These are phyloP conservation scores for Galerucella calmariensis DNA, from an alignment of 2,888 invertebrate genomes.

Conservation along the genomic window DNA sequence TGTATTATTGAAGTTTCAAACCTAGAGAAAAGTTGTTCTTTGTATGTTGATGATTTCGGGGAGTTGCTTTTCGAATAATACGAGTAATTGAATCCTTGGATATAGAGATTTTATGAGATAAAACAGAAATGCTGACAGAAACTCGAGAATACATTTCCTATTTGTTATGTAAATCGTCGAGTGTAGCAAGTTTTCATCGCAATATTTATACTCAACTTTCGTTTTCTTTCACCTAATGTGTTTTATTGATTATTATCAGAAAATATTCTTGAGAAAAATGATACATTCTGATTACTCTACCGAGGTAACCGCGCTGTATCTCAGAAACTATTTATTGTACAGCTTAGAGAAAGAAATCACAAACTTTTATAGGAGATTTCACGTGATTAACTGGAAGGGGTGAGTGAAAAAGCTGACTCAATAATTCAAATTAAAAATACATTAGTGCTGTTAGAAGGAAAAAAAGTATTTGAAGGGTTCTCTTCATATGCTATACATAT, in stretches of 20 bases:
- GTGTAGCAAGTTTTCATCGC: neutral
- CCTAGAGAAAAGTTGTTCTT: conserved; percentile 23
- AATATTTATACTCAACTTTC: neutral
- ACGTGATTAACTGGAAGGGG: too few species aligned
- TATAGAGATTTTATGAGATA: conserved; percentile 20
- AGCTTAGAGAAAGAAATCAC: too few species aligned
- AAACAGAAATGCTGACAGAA: conserved; percentile 3
- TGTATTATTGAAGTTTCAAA: conserved; percentile 24
- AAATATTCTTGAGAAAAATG: too few species aligned
- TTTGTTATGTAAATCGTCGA: conserved; percentile 13
- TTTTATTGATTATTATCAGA: too few species aligned
- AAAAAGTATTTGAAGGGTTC: neutral
- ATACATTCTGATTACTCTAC: too few species aligned
- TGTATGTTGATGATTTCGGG: conserved; percentile 19
- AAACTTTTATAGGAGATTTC: too few species aligned
- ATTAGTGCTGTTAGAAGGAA: neutral
- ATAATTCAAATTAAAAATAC: neutral
- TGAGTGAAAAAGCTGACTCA: too few species aligned
- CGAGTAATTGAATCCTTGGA: conserved; percentile 16
- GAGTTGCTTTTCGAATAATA: conserved; percentile 16
- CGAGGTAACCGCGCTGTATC: too few species aligned
- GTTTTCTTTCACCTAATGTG: too few species aligned
- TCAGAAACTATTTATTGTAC: too few species aligned
- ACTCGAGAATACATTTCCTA: neutral
- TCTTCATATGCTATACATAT: conserved; percentile 6